Evolutionary conservation across 1,140 invertebrate species (phyloP).

Genomic region (Calosoma granatense): DNA sequence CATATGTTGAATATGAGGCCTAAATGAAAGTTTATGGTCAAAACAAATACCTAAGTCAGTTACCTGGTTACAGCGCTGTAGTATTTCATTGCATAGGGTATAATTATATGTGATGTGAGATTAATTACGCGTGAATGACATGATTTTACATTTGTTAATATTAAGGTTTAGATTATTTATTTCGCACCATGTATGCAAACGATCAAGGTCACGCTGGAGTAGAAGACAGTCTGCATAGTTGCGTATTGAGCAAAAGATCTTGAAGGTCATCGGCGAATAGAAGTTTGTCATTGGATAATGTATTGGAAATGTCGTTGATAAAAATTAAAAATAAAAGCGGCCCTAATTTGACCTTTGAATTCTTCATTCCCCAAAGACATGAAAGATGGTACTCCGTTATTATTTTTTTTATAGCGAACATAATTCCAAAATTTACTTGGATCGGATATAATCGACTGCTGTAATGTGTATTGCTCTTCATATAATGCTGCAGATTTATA

Average conservation of each 20-base stretch:
- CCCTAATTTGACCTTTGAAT: conserved; percentile 28
- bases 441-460: no score
- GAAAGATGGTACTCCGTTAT: no score
- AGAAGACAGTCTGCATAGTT: background rate
- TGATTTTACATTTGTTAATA: background rate
- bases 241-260: background rate
- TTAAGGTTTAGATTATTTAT: background rate
- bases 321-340: conserved; percentile 27
- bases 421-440: no score
- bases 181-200: background rate
- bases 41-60: background rate
- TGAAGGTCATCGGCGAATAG: background rate
- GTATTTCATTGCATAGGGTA: background rate
- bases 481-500: no score
- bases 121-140: background rate
- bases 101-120: background rate
- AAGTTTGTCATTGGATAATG: background rate
- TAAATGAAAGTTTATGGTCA: background rate
- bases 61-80: background rate
- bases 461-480: no score
- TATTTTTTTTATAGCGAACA: no score
- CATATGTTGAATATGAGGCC: background rate
- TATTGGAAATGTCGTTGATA: conserved; percentile 23
- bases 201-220: background rate
- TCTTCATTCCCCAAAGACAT: no score